Conservation (phyloP, 2,797 vertebrate genomes). For the Pelochelys cantorii region DNA sequence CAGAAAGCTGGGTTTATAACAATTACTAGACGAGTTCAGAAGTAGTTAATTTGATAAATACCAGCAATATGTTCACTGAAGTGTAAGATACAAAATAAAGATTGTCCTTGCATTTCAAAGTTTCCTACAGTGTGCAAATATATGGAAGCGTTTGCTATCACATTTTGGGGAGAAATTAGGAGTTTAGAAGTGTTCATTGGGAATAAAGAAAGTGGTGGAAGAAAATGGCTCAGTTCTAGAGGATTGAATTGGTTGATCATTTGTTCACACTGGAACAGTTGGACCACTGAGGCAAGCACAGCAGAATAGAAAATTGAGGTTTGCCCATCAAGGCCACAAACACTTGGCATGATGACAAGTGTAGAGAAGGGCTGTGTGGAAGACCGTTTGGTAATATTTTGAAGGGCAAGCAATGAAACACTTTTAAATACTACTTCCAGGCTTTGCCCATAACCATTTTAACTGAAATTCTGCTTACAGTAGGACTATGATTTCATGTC, state of each 20-base stretch:
- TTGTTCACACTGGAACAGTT: neutral
- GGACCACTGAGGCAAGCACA: neutral
- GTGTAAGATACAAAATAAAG: neutral
- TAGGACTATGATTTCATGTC: neutral
- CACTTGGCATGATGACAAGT: neutral
- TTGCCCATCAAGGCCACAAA: neutral
- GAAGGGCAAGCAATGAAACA: neutral
- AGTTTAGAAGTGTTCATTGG: neutral
- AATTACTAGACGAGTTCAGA: neutral
- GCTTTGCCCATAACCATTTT: neutral
- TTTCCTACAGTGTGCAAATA: neutral
- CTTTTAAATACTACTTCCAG: neutral
- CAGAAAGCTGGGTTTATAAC: neutral
- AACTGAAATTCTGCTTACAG: neutral
- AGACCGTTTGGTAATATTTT: neutral
- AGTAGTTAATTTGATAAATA: accelerated
- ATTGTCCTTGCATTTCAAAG: neutral
- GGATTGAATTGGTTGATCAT: neutral
- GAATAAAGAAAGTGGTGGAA: neutral
- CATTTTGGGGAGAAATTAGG: neutral
- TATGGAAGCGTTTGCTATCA: neutral
- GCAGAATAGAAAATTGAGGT: neutral
- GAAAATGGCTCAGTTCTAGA: neutral
- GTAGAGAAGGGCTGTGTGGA: neutral
- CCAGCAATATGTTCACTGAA: neutral